Evolutionary conservation across 2,888 invertebrate species (phyloP), one percentile per base, ranked within the genome.

Genomic region (Sipunculus nudus): DNA sequence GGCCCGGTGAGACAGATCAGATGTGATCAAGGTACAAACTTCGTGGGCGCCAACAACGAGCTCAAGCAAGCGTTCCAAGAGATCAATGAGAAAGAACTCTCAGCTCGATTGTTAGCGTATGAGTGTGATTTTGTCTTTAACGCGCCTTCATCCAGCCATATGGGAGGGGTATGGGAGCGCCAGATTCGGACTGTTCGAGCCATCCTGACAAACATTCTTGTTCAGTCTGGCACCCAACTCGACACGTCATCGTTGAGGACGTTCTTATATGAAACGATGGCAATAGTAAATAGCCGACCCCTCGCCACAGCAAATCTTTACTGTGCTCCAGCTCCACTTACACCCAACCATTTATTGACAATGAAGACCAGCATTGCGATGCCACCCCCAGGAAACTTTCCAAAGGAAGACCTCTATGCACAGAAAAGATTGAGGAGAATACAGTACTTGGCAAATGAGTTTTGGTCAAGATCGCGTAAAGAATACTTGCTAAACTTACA

Each of bases 1-100:
- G 71, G 74, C 10, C 19, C 50, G 2, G 65, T 72, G 0, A 41
- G 60, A 38, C 63, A 62, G 28, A 53, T 72, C 0, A 49, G 68
- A 0, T 72, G 58, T 0, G 73, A 75, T 43, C 65, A 65, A 55
- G 75, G 73, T 10, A 57, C 67, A n/a, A 73, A 74, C 52, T 74
- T 74, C 29, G 49, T 69, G 6, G 73, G 72, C 21, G 72, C 73
- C 2, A 58, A 63, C 16, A 65, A 66, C 31, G 70, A 73, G 58
- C 53, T 74, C 19, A 25, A 32, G 29, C n/a, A 21, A 28, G 53
- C 47, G 2, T 32, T 55, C 21, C 21, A 25, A 21, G 55, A 60
- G 38, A 31, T 55, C 6, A 43, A 49, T n/a, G 43, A 49, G 1
- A 45, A 55, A 13, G 31, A 39, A 49, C 25, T 60, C 3, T 21